These are phyloP conservation scores for Lasioglossum pauxillum DNA, from an alignment of 2,888 invertebrate genomes.

Conservation along the genomic window DNA sequence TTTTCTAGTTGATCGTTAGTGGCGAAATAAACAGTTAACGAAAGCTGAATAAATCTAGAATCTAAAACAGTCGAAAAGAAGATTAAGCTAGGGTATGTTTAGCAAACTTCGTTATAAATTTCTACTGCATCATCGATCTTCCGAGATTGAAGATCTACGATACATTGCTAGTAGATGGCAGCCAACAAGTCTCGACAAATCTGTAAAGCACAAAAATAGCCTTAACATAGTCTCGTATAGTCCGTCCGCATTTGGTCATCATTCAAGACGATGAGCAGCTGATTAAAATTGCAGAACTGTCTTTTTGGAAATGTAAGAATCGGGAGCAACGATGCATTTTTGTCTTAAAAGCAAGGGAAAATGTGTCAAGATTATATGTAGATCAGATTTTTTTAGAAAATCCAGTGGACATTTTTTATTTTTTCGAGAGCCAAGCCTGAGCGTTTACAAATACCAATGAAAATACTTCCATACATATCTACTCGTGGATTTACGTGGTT, in stretches of 20 bases:
- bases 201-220: no score
- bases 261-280: no score
- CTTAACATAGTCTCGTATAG: no score
- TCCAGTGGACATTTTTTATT: neutral
- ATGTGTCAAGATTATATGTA: neutral
- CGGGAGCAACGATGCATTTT: no score
- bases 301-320: no score
- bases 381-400: neutral
- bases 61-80: neutral
- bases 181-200: no score
- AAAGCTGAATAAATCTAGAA: neutral
- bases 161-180: no score
- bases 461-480: neutral
- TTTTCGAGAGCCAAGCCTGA: neutral
- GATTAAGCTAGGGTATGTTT: neutral
- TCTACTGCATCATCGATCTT: neutral
- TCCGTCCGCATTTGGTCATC: no score
- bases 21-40: neutral
- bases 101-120: no score
- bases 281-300: no score
- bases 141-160: neutral
- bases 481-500: neutral
- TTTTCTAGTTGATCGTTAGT: neutral
- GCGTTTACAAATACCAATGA: neutral
- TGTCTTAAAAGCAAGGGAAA: no score